These are phyloP conservation scores for Sycophila sp. DNA, from an alignment of 1,140 invertebrate genomes.

Conservation along the genomic window DNA sequence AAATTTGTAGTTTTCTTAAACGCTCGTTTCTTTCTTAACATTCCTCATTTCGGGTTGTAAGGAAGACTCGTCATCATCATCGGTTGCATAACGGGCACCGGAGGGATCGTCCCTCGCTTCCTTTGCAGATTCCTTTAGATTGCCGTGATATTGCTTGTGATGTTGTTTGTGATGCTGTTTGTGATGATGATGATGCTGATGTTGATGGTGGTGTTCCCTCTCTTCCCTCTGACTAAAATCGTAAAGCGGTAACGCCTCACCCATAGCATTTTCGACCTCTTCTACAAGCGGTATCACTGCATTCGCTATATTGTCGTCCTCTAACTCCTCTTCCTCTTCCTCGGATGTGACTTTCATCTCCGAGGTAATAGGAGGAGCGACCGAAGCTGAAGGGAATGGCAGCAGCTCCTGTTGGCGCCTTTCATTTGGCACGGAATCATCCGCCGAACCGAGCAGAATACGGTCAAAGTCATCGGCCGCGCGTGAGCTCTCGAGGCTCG, in stretches of 20 bases:
- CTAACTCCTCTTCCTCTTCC: slow-evolving; percentile 1
- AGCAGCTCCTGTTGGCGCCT: not conserved
- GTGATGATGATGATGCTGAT: slow-evolving; percentile 7
- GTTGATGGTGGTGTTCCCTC: not conserved
- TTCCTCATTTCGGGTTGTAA: slow-evolving; percentile 11
- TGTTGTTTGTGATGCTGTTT: not conserved
- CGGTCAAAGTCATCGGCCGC: slow-evolving; percentile 10
- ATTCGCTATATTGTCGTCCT: not conserved
- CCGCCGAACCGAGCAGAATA: not conserved
- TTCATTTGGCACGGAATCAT: not conserved
- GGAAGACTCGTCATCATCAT: slow-evolving; percentile 1
- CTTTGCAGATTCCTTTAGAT: not conserved
- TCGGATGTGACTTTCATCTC: not conserved
- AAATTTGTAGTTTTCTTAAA: no score
- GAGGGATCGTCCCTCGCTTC: slow-evolving; percentile 35
- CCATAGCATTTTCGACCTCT: not conserved
- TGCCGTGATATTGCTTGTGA: not conserved
- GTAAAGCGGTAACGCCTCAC: slow-evolving; percentile 14
- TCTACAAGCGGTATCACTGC: slow-evolving; percentile 16
- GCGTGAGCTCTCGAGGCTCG: slow-evolving; percentile 47
- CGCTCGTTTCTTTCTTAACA: slow-evolving; percentile 61
- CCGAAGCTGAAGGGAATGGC: not conserved
- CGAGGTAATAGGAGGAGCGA: not conserved
- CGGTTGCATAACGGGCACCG: slow-evolving; percentile 21
- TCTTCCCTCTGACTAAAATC: slow-evolving; percentile 19